A percentile compares a stretch with the other conserved stretches of the same genome.
phyloP scores from a whole-genome alignment of 2,797 vertebrate species.

The Malurus leucopterus region DNA sequence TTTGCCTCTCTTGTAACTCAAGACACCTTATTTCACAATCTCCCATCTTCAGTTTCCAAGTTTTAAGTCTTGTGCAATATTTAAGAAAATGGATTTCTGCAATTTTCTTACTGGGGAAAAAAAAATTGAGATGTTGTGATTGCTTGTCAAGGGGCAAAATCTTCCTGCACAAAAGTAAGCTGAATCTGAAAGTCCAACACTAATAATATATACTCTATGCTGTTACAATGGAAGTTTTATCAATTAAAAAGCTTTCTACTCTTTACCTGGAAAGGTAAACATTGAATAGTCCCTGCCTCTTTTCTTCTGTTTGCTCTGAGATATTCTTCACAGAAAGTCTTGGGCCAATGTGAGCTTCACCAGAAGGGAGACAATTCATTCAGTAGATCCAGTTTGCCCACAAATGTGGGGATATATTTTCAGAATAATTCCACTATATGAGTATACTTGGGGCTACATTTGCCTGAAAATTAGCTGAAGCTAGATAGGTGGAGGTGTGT shows the following conservation, averaged over 20 bases:
- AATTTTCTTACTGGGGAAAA: background rate
- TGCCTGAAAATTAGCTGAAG: background rate
- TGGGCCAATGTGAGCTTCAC: background rate
- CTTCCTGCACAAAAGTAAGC: background rate
- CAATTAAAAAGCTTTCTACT: background rate
- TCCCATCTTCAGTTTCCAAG: background rate
- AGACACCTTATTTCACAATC: background rate
- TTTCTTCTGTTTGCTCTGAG: background rate
- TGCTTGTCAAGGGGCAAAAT: background rate
- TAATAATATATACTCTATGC: background rate
- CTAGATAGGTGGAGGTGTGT: background rate
- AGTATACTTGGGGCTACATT: background rate
- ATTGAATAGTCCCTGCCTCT: background rate
- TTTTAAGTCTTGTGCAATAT: background rate
- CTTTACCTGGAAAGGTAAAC: background rate
- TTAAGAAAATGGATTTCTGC: background rate
- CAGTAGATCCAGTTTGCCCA: background rate
- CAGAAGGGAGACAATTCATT: background rate
- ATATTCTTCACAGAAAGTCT: background rate
- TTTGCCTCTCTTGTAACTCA: background rate
- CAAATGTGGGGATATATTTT: background rate
- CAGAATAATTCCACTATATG: background rate
- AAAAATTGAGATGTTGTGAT: background rate
- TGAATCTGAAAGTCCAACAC: background rate
- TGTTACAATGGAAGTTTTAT: background rate